Evolutionary conservation across 1,140 invertebrate genomes (phyloP).

Genomic region (Leptoteleia sp.): DNA sequence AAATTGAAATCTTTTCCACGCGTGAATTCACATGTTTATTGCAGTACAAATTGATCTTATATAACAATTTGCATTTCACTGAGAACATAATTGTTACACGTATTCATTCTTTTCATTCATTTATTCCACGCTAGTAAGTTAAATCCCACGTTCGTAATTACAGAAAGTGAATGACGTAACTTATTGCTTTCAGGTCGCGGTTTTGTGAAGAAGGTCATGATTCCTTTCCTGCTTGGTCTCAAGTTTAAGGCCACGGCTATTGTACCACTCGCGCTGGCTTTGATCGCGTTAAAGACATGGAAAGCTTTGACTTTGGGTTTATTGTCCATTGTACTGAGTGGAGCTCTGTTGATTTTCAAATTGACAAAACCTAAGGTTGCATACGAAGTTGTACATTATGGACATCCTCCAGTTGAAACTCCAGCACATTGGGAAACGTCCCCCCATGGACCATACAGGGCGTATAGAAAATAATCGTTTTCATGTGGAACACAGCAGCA

Average conservation of each 20-base stretch:
- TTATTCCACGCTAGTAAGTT: slow-evolving; percentile 7
- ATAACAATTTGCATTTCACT: slow-evolving; percentile 31
- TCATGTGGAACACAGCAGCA: neutral
- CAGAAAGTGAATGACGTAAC: slow-evolving; percentile 38
- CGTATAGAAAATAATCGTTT: slow-evolving; percentile 74
- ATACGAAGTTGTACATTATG: slow-evolving; percentile 92
- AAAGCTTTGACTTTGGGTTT: slow-evolving; percentile 91
- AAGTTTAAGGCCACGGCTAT: slow-evolving; percentile 92
- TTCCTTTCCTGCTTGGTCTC: slow-evolving; percentile 90
- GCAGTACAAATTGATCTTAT: neutral
- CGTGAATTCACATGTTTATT: slow-evolving; percentile 1
- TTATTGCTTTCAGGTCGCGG: slow-evolving; percentile 84
- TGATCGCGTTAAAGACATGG: slow-evolving; percentile 93
- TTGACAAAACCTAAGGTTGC: slow-evolving; percentile 90
- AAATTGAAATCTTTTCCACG: too few relatives aligned
- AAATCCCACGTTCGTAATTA: slow-evolving; percentile 3
- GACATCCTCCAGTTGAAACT: slow-evolving; percentile 88
- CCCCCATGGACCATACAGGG: slow-evolving; percentile 84
- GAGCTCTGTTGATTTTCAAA: slow-evolving; percentile 91
- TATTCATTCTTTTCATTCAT: slow-evolving; percentile 28
- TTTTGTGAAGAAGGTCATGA: slow-evolving; percentile 90
- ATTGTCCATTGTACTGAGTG: slow-evolving; percentile 90
- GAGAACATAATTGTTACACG: slow-evolving; percentile 9
- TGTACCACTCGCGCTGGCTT: slow-evolving; percentile 88
- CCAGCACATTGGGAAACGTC: slow-evolving; percentile 84